phyloP scores from a whole-genome alignment of 2,888 invertebrate species.

The Blastobasis lacticolella region DNA sequence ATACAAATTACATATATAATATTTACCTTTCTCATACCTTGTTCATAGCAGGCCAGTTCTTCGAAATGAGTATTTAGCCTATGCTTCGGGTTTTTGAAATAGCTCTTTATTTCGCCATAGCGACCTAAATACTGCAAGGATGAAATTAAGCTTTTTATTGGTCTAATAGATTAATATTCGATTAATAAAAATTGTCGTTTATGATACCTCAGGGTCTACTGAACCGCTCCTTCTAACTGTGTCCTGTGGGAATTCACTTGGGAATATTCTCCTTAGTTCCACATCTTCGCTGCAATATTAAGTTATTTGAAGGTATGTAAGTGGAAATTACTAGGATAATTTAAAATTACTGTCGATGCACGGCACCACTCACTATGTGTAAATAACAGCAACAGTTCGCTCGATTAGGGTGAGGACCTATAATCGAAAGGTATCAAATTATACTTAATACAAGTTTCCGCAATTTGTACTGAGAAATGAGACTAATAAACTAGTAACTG shows the following conservation, averaged over 20 bases:
- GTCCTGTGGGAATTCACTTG: slow-evolving; percentile 58
- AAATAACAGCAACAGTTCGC: slow-evolving; percentile 36
- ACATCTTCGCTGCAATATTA: slow-evolving; percentile 51
- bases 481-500: too few relatives aligned
- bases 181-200: not conserved
- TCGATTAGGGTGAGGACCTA: slow-evolving; percentile 34
- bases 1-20: not conserved
- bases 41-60: slow-evolving; percentile 47
- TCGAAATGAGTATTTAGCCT: slow-evolving; percentile 55
- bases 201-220: slow-evolving; percentile 46
- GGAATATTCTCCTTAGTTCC: slow-evolving; percentile 56
- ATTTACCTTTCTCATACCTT: slow-evolving; percentile 41
- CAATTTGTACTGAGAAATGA: slow-evolving; percentile 1
- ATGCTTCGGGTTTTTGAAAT: slow-evolving; percentile 47
- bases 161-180: not conserved
- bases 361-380: slow-evolving; percentile 52
- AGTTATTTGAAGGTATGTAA: too few relatives aligned
- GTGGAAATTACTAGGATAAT: too few relatives aligned
- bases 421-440: slow-evolving; percentile 7
- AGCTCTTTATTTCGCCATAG: slow-evolving; percentile 44
- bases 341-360: slow-evolving; percentile 1
- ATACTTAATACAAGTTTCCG: slow-evolving; percentile 3
- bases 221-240: slow-evolving; percentile 50
- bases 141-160: not conserved
- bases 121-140: slow-evolving; percentile 53